phyloP scores from a whole-genome alignment of 1,140 invertebrate genomes.

The Caerostris extrusa region DNA sequence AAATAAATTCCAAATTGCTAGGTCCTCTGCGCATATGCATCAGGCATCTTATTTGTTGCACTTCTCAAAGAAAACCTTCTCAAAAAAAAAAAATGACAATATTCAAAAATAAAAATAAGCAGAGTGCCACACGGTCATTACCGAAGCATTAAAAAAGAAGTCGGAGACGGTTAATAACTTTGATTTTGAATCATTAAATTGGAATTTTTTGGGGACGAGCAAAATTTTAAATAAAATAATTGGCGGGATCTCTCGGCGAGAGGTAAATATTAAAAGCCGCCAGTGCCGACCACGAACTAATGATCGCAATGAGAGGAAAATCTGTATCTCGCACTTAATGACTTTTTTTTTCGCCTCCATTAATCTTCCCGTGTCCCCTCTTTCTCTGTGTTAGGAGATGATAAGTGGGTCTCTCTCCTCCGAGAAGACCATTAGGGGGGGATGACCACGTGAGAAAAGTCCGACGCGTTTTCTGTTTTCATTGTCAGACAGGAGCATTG shows the following conservation, averaged over 20 bases:
- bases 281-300: constrained; percentile 8
- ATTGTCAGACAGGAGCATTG: constrained; percentile 2
- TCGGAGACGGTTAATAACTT: constrained; percentile 58
- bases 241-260: neutral
- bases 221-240: constrained; percentile 71
- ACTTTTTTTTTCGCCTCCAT: constrained; percentile 41
- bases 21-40: neutral
- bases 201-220: neutral
- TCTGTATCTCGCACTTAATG: constrained; percentile 52
- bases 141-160: neutral
- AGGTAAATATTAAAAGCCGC: constrained; percentile 49
- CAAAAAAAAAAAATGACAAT: neutral
- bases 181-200: constrained; percentile 68
- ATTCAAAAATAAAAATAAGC: too few relatives aligned
- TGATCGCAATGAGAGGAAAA: constrained; percentile 32
- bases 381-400: neutral
- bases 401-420: constrained; percentile 40
- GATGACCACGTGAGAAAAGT: constrained; percentile 43
- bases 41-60: neutral
- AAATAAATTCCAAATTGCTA: neutral
- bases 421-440: constrained; percentile 12
- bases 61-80: neutral
- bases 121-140: neutral
- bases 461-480: constrained; percentile 2
- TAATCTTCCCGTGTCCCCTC: constrained; percentile 44